A percentile compares a stretch with the other conserved stretches of the same genome.
These are phyloP conservation scores for Ispidina picta DNA, from an alignment of 2,797 vertebrate genomes.

Conservation along the genomic window DNA sequence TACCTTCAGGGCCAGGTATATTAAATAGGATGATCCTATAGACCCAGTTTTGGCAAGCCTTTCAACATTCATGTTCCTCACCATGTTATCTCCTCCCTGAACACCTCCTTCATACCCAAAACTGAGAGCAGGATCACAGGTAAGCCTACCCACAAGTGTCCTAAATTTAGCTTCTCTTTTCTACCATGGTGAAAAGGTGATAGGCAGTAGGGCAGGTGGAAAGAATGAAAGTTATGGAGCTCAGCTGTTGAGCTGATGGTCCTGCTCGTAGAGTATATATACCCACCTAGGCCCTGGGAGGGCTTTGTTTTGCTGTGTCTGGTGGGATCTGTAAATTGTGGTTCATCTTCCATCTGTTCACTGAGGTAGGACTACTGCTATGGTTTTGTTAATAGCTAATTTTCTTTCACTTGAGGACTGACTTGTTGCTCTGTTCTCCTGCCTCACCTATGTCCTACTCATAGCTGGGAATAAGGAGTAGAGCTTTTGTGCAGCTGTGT, in stretches of 20 bases:
- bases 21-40: neutral
- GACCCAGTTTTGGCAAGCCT: neutral
- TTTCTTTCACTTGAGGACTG: neutral
- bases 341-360: neutral
- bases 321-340: fast-evolving
- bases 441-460: neutral
- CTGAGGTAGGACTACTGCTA: neutral
- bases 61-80: neutral
- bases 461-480: neutral
- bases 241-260: neutral
- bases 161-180: neutral
- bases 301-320: neutral
- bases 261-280: neutral
- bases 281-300: fast-evolving
- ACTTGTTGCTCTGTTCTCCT: neutral
- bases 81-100: neutral
- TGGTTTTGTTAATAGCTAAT: fast-evolving
- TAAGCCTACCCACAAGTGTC: neutral
- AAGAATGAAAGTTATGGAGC: neutral
- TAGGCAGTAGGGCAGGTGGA: neutral
- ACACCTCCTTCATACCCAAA: neutral
- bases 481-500: fast-evolving
- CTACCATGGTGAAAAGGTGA: neutral
- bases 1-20: neutral
- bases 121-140: neutral